Percentiles rank a stretch among this genome's conserved stretches.
Evolutionary conservation across 2,113 vertebrate species (phyloP).

Genomic region (Hiodon tergisus): DNA sequence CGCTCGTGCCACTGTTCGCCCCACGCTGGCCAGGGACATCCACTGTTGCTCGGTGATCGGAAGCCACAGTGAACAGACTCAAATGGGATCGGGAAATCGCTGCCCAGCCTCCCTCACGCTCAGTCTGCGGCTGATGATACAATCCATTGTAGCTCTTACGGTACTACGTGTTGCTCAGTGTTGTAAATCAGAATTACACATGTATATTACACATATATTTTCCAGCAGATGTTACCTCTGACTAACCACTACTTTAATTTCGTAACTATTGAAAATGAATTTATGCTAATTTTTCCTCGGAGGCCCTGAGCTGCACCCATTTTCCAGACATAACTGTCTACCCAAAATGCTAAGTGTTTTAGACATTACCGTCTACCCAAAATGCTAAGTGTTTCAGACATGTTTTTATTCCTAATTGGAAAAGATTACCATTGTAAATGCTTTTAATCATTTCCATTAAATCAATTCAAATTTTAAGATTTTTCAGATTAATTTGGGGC

Average conservation of each 20-base stretch:
- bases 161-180: neutral
- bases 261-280: slow-evolving; percentile 41
- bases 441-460: slow-evolving; percentile 27
- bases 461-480: slow-evolving; percentile 34
- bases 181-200: neutral
- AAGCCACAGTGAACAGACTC: too few relatives aligned
- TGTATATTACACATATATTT: neutral
- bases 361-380: too few relatives aligned
- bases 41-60: too few relatives aligned
- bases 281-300: slow-evolving; percentile 48
- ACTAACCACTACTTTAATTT: slow-evolving; percentile 9
- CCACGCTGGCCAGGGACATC: too few relatives aligned
- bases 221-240: neutral
- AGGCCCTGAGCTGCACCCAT: slow-evolving; percentile 31
- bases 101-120: too few relatives aligned
- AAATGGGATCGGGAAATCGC: too few relatives aligned
- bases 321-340: slow-evolving; percentile 40
- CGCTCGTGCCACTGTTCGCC: too few relatives aligned
- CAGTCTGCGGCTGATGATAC: too few relatives aligned
- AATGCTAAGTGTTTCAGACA: too few relatives aligned
- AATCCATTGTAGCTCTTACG: too few relatives aligned
- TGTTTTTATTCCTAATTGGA: slow-evolving; percentile 33
- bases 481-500: slow-evolving; percentile 27
- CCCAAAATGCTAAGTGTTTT: slow-evolving; percentile 35
- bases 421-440: slow-evolving; percentile 41